Evolutionary conservation across 2,888 invertebrate species (phyloP), one percentile per base, ranked within the genome.

Genomic region (Mycogona germanica): DNA sequence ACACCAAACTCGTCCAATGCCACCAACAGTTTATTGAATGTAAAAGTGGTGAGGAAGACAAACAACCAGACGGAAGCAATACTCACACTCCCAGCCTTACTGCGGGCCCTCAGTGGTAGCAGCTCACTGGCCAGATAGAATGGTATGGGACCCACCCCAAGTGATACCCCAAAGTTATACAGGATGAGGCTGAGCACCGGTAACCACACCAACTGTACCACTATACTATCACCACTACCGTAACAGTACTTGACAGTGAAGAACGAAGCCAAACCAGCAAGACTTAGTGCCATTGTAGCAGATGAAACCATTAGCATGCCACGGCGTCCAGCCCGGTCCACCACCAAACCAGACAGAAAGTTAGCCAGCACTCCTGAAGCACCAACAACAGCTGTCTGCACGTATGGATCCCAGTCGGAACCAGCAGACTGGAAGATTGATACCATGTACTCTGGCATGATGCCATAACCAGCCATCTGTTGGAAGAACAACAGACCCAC

Each of bases 401-500:
- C 30, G 23, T 55, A 29, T 2, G 51, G 51, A 40, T 51, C 53
- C 19, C 57, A 40, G 19, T 52, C 28, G 14, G 35, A 46, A 3
- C 46, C 53, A 17, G 57, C 55, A 7, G 48, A 30, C 26, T 55
- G 41, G 38, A 59, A 59, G 45, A 58, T 59, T 23, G 32, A 46
- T 23, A 58, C 58, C 14, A 55, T 59, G 44, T 59, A 55, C 29
- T 52, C 58, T n/a, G 57, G 30, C 23, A 58, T 50, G 5, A 54
- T 56, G 29, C 58, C 56, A 26, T 57, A 51, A 7, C 59, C 59
- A 12, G 53, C 49, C 25, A 54, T 51, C 37, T 54, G 56, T 50
- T 58, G 56, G 42, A 58, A 56, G 30, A 55, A 51, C 59, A 58
- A 58, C 9, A 59, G 53, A 5, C 45, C 56, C 21, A 59, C 26